Conservation (phyloP, 37 sponge, comb jelly and placozoan species). For the Bolinopsis microptera region DNA sequence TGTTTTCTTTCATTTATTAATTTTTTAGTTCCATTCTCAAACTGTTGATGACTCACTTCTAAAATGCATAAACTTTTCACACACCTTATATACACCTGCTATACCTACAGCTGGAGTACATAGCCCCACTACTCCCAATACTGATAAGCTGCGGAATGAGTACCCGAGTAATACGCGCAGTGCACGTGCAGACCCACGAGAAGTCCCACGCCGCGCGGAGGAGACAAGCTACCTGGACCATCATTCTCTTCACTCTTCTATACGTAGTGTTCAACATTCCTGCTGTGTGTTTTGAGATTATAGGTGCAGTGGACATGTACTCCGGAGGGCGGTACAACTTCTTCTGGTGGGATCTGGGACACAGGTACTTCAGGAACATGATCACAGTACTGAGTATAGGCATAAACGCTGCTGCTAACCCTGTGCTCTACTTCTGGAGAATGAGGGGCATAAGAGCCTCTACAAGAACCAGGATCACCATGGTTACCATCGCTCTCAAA, state of each 20-base stretch:
- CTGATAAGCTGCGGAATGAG: not conserved
- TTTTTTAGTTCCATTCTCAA: too few relatives aligned
- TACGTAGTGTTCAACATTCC: not conserved
- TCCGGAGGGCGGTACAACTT: not conserved
- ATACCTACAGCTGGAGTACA: not conserved
- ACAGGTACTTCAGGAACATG: constrained; percentile 17
- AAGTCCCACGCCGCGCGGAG: not conserved
- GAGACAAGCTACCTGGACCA: not conserved
- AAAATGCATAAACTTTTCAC: too few relatives aligned
- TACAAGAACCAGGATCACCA: not conserved
- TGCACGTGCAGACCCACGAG: not conserved
- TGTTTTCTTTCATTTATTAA: too few relatives aligned
- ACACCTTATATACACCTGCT: too few relatives aligned
- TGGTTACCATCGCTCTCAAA: not conserved
- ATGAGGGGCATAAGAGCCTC: not conserved
- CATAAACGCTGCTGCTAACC: constrained; percentile 19
- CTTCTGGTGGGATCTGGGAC: not conserved
- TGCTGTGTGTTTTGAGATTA: not conserved
- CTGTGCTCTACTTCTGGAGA: not conserved
- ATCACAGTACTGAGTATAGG: not conserved
- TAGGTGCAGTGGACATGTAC: not conserved
- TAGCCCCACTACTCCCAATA: not conserved
- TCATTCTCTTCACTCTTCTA: not conserved
- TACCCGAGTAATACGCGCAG: not conserved
- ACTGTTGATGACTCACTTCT: too few relatives aligned